Percentiles rank a stretch among this genome's conserved stretches.
Conservation (phyloP, 1,140 invertebrate species). For the Metopolophium dirhodum region DNA sequence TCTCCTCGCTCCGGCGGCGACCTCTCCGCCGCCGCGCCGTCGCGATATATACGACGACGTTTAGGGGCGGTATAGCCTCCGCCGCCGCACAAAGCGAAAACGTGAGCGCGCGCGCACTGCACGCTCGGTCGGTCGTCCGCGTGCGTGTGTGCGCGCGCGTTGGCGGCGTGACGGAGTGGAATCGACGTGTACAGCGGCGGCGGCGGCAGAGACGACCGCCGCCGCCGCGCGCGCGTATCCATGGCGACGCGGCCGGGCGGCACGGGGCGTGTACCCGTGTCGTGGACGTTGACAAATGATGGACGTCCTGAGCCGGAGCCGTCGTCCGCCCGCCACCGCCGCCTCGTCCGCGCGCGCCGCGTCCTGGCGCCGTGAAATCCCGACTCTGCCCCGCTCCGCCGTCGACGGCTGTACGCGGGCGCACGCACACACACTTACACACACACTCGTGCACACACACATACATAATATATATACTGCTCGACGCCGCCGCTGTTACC, state of each 20-base stretch:
- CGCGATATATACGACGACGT: background rate
- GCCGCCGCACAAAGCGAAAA: constrained; percentile 17
- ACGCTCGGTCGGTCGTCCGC: background rate
- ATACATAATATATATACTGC: constrained; percentile 9
- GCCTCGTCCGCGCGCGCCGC: background rate
- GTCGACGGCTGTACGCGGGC: background rate
- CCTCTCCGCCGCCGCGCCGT: background rate
- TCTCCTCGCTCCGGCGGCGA: background rate
- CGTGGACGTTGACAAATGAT: constrained; percentile 51
- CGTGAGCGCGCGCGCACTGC: background rate
- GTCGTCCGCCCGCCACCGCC: constrained; percentile 20
- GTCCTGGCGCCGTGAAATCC: constrained; percentile 44
- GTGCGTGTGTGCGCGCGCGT: constrained; percentile 17
- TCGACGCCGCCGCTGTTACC: background rate
- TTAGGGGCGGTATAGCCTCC: constrained; percentile 27
- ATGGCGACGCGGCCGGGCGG: constrained; percentile 26
- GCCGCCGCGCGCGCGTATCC: constrained; percentile 32
- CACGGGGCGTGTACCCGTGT: constrained; percentile 50
- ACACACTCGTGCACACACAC: background rate
- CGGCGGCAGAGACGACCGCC: background rate
- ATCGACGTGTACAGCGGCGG: constrained; percentile 32
- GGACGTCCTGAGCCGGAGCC: constrained; percentile 48
- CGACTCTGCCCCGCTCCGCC: background rate
- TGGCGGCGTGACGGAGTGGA: constrained; percentile 35
- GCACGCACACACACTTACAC: background rate